phyloP scores from a whole-genome alignment of 1,140 invertebrate species.

The Drosophila kanapiae region DNA sequence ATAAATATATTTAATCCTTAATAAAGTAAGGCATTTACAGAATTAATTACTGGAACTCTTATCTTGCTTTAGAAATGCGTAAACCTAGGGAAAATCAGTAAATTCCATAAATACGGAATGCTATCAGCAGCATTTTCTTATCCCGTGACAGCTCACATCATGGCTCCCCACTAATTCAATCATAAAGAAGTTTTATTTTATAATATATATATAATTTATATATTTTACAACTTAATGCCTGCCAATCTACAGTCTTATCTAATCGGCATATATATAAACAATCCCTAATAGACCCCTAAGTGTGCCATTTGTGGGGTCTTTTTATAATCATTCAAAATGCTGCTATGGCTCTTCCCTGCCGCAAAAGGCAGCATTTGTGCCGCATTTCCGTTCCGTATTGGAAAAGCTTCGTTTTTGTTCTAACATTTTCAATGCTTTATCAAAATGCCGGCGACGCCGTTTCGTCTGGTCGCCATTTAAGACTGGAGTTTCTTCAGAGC shows the following conservation, averaged over 20 bases:
- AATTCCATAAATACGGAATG: neutral
- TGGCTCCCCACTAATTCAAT: neutral
- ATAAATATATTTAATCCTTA: no score
- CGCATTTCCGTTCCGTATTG: constrained; percentile 79
- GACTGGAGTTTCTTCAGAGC: constrained; percentile 56
- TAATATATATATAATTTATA: neutral
- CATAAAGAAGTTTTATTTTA: neutral
- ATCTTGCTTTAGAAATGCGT: neutral
- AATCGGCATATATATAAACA: constrained; percentile 35
- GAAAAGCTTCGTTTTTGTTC: constrained; percentile 65
- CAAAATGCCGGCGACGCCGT: constrained; percentile 60
- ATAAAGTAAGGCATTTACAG: neutral
- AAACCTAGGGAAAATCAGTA: neutral
- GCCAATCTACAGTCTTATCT: constrained; percentile 21
- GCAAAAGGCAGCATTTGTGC: constrained; percentile 59
- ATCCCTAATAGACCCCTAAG: constrained; percentile 36
- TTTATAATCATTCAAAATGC: constrained; percentile 31
- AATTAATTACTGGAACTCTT: no score
- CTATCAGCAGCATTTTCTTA: neutral
- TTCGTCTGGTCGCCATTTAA: constrained; percentile 60
- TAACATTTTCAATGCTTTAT: constrained; percentile 63
- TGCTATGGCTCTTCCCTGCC: neutral
- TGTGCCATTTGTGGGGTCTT: constrained; percentile 43
- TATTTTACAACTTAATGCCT: neutral
- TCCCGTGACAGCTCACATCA: neutral